These are phyloP conservation scores for Leiothrix lutea DNA, from an alignment of 2,113 vertebrate genomes.

Conservation along the genomic window DNA sequence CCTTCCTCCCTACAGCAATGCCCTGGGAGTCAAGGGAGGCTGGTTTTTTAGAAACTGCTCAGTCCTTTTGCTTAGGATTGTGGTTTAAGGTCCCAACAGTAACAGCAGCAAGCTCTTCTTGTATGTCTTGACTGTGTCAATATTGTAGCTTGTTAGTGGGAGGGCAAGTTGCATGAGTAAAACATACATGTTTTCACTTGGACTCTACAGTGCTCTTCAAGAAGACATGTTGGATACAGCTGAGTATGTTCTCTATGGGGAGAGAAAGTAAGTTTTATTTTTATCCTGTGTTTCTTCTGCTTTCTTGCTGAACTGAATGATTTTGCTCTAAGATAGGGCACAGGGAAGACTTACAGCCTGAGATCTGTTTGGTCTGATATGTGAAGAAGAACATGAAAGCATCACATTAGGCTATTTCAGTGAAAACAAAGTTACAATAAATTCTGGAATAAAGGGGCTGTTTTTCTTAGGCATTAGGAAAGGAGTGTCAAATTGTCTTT, in stretches of 20 bases:
- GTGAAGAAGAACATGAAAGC: not conserved
- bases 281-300: not conserved
- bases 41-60: not conserved
- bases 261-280: not conserved
- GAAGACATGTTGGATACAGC: not conserved
- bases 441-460: not conserved
- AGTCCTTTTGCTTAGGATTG: not conserved
- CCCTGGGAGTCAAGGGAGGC: not conserved
- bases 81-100: not conserved
- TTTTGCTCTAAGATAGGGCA: not conserved
- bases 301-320: not conserved
- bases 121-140: not conserved
- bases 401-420: not conserved
- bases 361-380: not conserved
- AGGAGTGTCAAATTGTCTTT: not conserved
- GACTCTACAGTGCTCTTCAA: not conserved
- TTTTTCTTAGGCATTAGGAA: not conserved
- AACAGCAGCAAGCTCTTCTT: not conserved
- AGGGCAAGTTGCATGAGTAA: not conserved
- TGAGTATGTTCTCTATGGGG: not conserved
- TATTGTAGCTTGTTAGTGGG: not conserved
- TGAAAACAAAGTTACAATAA: not conserved
- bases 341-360: not conserved
- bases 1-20: accelerated
- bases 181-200: not conserved